Percentiles rank a stretch among this genome's conserved stretches.
Evolutionary conservation across 2,888 invertebrate species (phyloP).

Genomic region (Baronia brevicornis): DNA sequence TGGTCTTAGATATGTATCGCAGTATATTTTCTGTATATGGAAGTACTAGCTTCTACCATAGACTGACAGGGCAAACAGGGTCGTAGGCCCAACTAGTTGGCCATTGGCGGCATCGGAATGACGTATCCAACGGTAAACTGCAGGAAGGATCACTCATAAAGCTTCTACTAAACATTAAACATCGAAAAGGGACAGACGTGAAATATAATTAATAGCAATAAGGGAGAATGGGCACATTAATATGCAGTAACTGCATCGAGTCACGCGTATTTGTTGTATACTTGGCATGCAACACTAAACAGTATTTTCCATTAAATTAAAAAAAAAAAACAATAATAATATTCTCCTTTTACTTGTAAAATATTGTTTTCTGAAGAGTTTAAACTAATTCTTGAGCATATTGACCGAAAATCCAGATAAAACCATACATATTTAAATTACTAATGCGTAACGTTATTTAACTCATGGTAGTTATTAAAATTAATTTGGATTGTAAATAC

Average conservation of each 20-base stretch:
- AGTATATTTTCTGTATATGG: conserved; percentile 11
- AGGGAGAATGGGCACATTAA: conserved; percentile 3
- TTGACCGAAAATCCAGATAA: no score
- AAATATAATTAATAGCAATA: conserved; percentile 8
- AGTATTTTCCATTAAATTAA: neutral
- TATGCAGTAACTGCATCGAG: conserved; percentile 10
- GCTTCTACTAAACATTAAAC: conserved; percentile 24
- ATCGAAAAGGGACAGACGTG: conserved; percentile 16
- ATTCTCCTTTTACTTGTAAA: no score
- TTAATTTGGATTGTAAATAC: no score
- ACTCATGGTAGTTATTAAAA: no score
- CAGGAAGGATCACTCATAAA: conserved; percentile 45
- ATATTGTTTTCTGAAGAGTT: no score
- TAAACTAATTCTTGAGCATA: no score
- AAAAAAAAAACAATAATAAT: no score
- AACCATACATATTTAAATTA: no score
- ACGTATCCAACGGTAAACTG: conserved; percentile 57
- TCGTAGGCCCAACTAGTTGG: conserved; percentile 53
- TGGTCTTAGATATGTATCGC: conserved; percentile 1
- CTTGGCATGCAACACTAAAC: neutral
- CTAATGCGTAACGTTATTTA: no score
- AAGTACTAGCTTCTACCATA: conserved; percentile 33
- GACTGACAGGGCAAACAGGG: conserved; percentile 63
- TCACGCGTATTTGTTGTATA: conserved; percentile 5
- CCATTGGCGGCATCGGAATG: conserved; percentile 42